Evolutionary conservation across 1,140 invertebrate genomes (phyloP).

Genomic region (Lepidotrigona ventralis): DNA sequence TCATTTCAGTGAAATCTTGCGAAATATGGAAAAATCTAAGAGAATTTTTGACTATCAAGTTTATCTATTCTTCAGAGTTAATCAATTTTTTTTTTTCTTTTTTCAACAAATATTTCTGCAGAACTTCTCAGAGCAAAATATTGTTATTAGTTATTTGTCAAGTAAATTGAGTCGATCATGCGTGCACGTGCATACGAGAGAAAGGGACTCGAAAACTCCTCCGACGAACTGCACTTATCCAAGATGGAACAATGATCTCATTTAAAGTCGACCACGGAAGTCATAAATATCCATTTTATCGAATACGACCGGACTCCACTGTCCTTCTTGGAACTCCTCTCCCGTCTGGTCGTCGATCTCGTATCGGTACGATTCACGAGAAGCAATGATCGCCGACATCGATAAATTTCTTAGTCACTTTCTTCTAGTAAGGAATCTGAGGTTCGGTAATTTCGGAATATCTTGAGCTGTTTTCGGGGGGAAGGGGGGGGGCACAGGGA

Average conservation of each 20-base stretch:
- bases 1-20: no score
- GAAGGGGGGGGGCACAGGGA: no score
- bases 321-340: constrained; percentile 11
- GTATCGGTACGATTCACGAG: constrained; percentile 4
- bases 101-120: background rate
- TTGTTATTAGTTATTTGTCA: background rate
- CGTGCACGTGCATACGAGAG: background rate
- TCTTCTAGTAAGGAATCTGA: background rate
- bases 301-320: background rate
- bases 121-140: background rate
- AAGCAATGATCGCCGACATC: background rate
- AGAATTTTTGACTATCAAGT: no score
- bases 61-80: background rate
- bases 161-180: background rate
- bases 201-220: background rate
- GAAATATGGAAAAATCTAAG: no score
- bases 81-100: background rate
- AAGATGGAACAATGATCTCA: constrained; percentile 36
- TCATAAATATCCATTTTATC: constrained; percentile 48
- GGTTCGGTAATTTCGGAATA: background rate
- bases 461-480: background rate
- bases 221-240: background rate
- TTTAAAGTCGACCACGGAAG: constrained; percentile 36
- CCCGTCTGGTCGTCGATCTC: background rate
- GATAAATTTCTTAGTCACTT: background rate